phyloP scores from a whole-genome alignment of 2,113 vertebrate genomes.

The Anolis sagrei region DNA sequence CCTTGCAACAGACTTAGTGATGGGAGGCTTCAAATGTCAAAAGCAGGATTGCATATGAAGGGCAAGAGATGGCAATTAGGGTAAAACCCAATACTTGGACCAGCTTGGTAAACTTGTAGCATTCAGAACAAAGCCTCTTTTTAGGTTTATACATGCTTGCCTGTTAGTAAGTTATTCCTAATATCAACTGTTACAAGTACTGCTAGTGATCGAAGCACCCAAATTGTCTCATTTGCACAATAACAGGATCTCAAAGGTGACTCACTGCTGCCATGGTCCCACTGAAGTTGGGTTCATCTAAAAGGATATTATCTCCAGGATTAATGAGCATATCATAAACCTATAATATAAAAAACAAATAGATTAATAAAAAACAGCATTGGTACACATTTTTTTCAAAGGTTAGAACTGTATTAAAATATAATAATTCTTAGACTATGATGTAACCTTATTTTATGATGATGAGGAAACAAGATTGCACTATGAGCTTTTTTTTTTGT shows the following conservation, averaged over 20 bases:
- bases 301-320: constrained; percentile 79
- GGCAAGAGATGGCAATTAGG: background rate
- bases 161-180: background rate
- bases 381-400: background rate
- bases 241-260: background rate
- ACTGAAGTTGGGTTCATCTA: constrained; percentile 80
- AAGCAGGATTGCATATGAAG: background rate
- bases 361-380: background rate
- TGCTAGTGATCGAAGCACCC: background rate
- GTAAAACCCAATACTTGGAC: background rate
- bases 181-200: background rate
- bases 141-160: background rate
- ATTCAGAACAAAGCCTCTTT: background rate
- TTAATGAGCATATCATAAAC: constrained; percentile 84
- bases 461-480: background rate
- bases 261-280: constrained; percentile 78
- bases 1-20: too few relatives aligned
- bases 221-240: background rate
- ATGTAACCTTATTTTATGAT: background rate
- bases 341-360: constrained; percentile 54
- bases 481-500: background rate
- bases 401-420: background rate
- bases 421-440: background rate
- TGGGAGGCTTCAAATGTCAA: background rate
- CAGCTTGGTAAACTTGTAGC: background rate